Evolutionary conservation across 2,113 vertebrate genomes (phyloP).

Genomic region (Chrysemys picta): DNA sequence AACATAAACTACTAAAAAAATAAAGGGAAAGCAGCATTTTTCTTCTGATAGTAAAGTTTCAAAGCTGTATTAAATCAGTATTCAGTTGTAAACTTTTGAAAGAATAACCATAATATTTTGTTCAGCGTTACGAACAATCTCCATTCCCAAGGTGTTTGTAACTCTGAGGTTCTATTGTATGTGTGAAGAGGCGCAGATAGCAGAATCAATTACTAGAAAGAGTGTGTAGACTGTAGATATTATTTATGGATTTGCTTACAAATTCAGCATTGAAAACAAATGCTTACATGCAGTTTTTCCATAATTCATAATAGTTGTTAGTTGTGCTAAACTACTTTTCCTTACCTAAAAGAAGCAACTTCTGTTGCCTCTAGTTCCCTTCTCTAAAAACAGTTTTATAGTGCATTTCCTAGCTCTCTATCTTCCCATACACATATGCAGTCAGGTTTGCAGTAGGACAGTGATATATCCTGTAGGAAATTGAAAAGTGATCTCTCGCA

Average conservation of each 20-base stretch:
- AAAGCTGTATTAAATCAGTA: no score
- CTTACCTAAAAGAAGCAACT: constrained; percentile 35
- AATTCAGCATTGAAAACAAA: no score
- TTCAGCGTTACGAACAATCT: no score
- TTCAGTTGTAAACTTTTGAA: no score
- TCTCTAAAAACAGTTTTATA: neutral
- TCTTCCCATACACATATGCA: neutral
- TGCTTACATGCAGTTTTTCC: neutral
- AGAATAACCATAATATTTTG: no score
- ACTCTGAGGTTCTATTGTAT: no score
- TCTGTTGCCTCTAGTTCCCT: constrained; percentile 29
- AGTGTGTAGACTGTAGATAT: no score
- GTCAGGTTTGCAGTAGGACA: neutral
- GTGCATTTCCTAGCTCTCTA: constrained; percentile 4
- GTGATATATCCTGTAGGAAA: constrained; percentile 54
- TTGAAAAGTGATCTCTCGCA: constrained; percentile 32
- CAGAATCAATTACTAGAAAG: neutral
- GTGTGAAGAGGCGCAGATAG: neutral
- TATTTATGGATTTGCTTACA: no score
- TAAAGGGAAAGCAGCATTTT: no score
- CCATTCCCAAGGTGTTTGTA: no score
- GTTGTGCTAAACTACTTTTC: neutral
- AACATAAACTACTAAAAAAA: no score
- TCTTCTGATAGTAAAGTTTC: no score
- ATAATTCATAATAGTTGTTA: neutral